Base-by-base conservation (phyloP, 2,113 vertebrate species). In the Columbina picui region DNA sequence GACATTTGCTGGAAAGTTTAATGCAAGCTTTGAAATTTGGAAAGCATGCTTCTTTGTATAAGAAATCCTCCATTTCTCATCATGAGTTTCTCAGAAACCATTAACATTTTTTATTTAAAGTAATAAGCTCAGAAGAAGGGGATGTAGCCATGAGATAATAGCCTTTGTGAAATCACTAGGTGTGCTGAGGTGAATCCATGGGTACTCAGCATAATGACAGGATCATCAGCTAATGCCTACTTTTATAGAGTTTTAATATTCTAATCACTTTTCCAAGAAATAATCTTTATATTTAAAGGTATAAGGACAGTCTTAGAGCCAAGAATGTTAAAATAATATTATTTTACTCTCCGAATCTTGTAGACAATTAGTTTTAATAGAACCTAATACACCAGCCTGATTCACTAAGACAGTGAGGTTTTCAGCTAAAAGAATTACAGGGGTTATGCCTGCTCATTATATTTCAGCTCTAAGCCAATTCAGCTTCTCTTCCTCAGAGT, bases 241-340 rank as follows among this genome's bases (percentile, higher is more conserved):
- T 97, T 97, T 95, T 96, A 94, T 95, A 92, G 94, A 81, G 95
- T 94, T 92, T 97, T 96, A 95, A 96, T 93, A 88, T 90, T 92
- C 96, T 98, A 97, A 98, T 98, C 97, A 95, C 95, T 98, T 98
- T 98, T 97, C 97, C 97, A 97, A 97, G 98, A 98, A 98, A 97
- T 97, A 91, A 97, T 97, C 97, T 97, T 96, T 94, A 94, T 77
- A 92, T 79, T 96, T 97, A 97, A 95, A 97, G 90, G 90, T 97
- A 94, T 97, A 97, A 97, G 89, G 91, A 87, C 30, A 95, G 70
- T 94, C 85, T 97, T 97, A 86, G 92, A 97, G 97, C 86, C 93
- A 87, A 89, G 95, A 94, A 87, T 96, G 94, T 87, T 97, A 97
- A 87, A 96, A 95, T 94, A 97, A 93, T 94, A 97, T 94, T 96